Base-by-base conservation (phyloP, 2,888 invertebrate species). In the Augiades crinisus region DNA sequence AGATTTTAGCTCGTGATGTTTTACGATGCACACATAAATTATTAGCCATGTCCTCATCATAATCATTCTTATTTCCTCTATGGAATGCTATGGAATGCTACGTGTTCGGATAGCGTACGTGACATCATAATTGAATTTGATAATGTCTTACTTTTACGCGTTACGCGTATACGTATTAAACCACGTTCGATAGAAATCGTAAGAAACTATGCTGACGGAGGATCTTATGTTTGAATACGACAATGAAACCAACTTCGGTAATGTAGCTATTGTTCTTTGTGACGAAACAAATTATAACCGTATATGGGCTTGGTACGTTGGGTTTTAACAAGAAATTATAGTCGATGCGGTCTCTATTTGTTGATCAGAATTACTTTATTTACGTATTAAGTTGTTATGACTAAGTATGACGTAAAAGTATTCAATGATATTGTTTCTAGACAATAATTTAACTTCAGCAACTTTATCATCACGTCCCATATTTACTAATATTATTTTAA, bases 361-460 rank as follows among this genome's bases (percentile, higher is more conserved):
- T 22, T 33, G 14, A 47, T 40, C 47, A 16, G 22, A 38, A 33
- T 40, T 2, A 10, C 38, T 33, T 24, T 40, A 40, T 40, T 33
- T 36, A 33, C 12, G 46, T 36, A 44, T 36, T 17, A 45, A 19
- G 24, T 47, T 47, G 31, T 14, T 31, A 30, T 51, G 50, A 41
- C 56, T 44, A 30, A 13, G 6, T 31, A 36, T 56, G 50, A 46
- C 56, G 54, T 47, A 47, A 47, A 34, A 22, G 33, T 16, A 3
- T 21, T 31, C 22, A 33, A 40, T 16, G 8, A 14, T 21, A 44
- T 31, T 24, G 33, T 40, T 40, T 21, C 33, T 22, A 22, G 31
- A 37, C 38, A 21, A 38, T 13, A 8, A 17, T 22, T 19, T 31
- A 40, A 21, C 37, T 27, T 30, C 36, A 36, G 10, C 3, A 14